Evolutionary conservation across 2,888 invertebrate species (phyloP).

Genomic region (Erpobdella octoculata): DNA sequence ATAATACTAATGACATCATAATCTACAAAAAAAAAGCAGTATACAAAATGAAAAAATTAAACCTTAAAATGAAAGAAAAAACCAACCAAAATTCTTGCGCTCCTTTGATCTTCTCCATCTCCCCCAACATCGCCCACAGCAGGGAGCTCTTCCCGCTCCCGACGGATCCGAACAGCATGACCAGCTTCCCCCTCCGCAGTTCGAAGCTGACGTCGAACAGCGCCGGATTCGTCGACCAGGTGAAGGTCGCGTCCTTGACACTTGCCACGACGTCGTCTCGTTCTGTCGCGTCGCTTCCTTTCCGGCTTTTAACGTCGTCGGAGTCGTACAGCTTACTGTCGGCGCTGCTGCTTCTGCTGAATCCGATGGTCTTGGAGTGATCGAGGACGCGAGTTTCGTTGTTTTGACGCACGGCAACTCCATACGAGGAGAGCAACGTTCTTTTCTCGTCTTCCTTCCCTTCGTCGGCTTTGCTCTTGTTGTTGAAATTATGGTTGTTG

Average conservation of each 20-base stretch:
- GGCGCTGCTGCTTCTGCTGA: neutral
- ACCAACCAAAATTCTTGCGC: slow-evolving; percentile 21
- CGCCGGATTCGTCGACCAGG: slow-evolving; percentile 41
- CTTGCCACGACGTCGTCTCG: slow-evolving; percentile 38
- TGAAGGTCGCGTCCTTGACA: slow-evolving; percentile 43
- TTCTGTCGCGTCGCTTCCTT: neutral
- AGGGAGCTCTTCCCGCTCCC: slow-evolving; percentile 51
- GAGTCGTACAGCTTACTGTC: neutral
- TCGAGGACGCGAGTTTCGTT: neutral
- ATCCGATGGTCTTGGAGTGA: neutral
- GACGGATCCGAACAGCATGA: slow-evolving; percentile 47
- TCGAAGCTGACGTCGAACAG: slow-evolving; percentile 45
- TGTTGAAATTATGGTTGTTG: neutral
- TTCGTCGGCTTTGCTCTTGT: neutral
- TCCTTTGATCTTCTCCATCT: slow-evolving; percentile 45
- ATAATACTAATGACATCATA: neutral
- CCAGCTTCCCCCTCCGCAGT: slow-evolving; percentile 40
- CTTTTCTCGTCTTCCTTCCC: too few species aligned
- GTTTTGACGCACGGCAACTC: neutral
- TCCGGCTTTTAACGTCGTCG: neutral
- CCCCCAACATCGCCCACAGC: slow-evolving; percentile 49
- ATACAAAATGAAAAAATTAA: neutral
- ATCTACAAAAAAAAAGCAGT: neutral
- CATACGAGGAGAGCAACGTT: neutral
- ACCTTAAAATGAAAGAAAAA: too few species aligned